These are phyloP conservation scores for Prunella himalayana DNA, from an alignment of 2,113 vertebrate species.

Conservation along the genomic window DNA sequence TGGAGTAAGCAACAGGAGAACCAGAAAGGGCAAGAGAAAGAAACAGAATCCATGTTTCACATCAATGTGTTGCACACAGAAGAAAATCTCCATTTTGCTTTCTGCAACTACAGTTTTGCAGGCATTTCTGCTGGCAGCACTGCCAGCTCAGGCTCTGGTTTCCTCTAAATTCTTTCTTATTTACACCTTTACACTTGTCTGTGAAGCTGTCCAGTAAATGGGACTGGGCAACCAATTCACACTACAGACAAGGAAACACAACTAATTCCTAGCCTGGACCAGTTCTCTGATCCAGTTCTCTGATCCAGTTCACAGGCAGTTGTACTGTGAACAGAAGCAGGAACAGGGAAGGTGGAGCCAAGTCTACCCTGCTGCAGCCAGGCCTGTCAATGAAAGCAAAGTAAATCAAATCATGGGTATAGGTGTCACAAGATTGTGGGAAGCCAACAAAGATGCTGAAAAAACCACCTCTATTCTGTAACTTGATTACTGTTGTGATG, in stretches of 20 bases:
- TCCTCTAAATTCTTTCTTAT: not conserved
- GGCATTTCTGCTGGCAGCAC: not conserved
- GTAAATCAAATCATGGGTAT: not conserved
- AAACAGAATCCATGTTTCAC: not conserved
- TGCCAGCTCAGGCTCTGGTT: not conserved
- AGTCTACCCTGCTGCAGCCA: not conserved
- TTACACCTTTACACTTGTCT: not conserved
- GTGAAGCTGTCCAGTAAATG: not conserved
- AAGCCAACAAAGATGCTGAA: not conserved
- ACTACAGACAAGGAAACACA: not conserved
- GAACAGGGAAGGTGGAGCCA: not conserved
- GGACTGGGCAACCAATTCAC: not conserved
- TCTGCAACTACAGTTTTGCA: not conserved
- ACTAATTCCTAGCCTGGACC: not conserved
- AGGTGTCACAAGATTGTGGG: not conserved
- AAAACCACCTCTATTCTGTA: not conserved
- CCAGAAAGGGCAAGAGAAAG: not conserved
- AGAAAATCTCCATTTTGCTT: not conserved
- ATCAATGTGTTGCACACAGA: not conserved
- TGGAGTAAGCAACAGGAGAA: not conserved
- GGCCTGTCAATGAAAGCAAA: not conserved
- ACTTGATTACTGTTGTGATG: not conserved
- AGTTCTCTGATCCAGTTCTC: not conserved
- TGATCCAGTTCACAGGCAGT: not conserved
- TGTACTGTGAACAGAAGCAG: accelerated